Evolutionary conservation across 2,113 vertebrate genomes (phyloP).

Genomic region (Steatornis caripensis): DNA sequence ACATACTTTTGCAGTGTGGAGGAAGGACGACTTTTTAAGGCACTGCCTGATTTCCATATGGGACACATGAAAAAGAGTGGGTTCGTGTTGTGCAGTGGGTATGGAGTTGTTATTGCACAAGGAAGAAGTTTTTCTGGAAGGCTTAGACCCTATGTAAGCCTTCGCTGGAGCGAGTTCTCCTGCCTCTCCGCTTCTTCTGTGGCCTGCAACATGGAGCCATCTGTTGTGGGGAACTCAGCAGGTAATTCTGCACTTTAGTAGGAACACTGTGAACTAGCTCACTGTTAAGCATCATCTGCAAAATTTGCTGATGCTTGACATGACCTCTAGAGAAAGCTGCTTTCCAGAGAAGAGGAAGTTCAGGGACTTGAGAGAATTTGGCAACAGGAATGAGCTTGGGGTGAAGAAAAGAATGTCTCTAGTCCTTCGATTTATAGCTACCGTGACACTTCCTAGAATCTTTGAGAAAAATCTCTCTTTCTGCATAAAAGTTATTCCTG

Average conservation of each 20-base stretch:
- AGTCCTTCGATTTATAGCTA: neutral
- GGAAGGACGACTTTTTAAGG: neutral
- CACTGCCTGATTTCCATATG: neutral
- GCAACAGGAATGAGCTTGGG: neutral
- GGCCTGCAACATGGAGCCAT: neutral
- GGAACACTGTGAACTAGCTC: neutral
- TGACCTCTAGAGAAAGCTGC: neutral
- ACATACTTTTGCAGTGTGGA: neutral
- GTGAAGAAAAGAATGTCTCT: neutral
- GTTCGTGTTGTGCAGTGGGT: neutral
- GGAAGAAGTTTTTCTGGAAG: neutral
- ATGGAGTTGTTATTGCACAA: neutral
- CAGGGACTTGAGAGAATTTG: neutral
- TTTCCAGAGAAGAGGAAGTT: neutral
- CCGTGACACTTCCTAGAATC: neutral
- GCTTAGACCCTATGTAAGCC: neutral
- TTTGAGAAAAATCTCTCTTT: neutral
- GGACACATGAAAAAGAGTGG: neutral
- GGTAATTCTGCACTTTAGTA: neutral
- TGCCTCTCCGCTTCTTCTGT: neutral
- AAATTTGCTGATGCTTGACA: neutral
- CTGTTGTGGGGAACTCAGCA: neutral
- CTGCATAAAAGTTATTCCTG: neutral
- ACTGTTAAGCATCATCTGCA: neutral
- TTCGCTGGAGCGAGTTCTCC: neutral